Evolutionary conservation across 1,140 invertebrate species (phyloP), one percentile per base, ranked within the genome.

Genomic region (Pteromalus puparum): DNA sequence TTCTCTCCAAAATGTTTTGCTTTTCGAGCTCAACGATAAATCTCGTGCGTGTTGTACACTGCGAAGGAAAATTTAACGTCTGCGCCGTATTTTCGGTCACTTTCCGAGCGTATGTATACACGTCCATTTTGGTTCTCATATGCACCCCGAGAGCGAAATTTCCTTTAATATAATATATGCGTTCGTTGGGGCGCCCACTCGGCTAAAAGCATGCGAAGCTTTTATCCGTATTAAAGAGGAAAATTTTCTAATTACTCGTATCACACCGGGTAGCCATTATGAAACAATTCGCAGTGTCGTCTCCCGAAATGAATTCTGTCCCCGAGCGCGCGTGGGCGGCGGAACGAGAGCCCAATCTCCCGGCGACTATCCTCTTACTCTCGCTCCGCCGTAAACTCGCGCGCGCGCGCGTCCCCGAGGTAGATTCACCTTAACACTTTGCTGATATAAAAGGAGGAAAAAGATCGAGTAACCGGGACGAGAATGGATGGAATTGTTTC

Each of bases 381-480:
- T n/a, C 30, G 46, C 48, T 61, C 24, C 15, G 21, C 18, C 70
- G 28, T 61, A 61, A 61, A 61, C 53, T 61, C 53, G 61, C 68
- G 28, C 61, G 34, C 53, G n/a, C 53, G 61, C 68, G 28, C 61
- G 34, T 81, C 42, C 79, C 79, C 70, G 26, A 46, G 48, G 85
- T 83, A 86, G 86, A 87, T 87, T 87, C 87, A 81, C 85, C 86
- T 86, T 83, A 78, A 82, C 85, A 83, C 84, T 86, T 84, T 74
- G 77, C 85, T 84, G 74, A 84, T 84, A 84, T 79, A 80, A 74
- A 79, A 73, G 68, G n/a, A 73, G 68, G 48, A 74, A 84, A 68
- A 79, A 84, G 76, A 79, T 84, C 82, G 76, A 77, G 75, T 72
- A 38, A 7, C 79, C 61, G 75, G 24, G 61, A 74, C 42, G 74